Base-by-base conservation (phyloP, 2,113 vertebrate genomes). In the Crotalus helleri region DNA sequence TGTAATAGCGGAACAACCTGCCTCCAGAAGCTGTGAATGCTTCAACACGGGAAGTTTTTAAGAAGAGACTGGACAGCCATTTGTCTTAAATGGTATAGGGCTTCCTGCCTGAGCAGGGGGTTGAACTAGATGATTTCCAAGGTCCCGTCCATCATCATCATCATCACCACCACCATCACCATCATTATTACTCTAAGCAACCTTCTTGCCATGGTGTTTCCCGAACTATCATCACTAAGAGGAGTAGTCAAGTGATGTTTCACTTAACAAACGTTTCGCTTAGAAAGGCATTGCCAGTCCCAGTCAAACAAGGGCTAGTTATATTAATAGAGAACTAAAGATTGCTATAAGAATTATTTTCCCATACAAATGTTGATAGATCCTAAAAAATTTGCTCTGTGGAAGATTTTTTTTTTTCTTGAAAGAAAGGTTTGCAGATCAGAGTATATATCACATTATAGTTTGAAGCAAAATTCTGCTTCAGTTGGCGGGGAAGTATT, bases 381-480 rank as follows among this genome's bases (percentile, higher is more conserved):
- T 21, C 64, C 49, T 29, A 4, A 4, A 4, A 93, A 44, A 13
- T 90, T 54, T 93, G 57, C 87, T 13, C 69, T 2, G 17, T 69
- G 26, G 94, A 3, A 59, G n/a, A 91, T 90, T 85, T 87, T 44
- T 61, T n/a, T 91, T 87, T 9, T 9, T 10, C 8, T 53, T 69
- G 69, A 57, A 46, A 88, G 33, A 29, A 92, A 12, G 49, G 85
- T 91, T 94, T 88, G 93, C 7, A 95, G 91, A 93, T 54, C 10
- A 53, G 92, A 53, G 88, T 54, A 15, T 69, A 17, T 89, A 92
- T 51, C 74, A 93, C 2, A 90, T 91, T 53, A 23, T 11, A 93
- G 91, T 51, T n/a, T 15, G 93, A 46, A 93, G 12, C 87, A 90
- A 26, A 91, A 61, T 1, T 24, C 8, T 94, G 64, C 90, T 93